Percentiles rank a stretch among this genome's conserved stretches.
These are phyloP conservation scores for Coronaproctus castanopsis DNA, from an alignment of 2,888 invertebrate species.

Conservation along the genomic window DNA sequence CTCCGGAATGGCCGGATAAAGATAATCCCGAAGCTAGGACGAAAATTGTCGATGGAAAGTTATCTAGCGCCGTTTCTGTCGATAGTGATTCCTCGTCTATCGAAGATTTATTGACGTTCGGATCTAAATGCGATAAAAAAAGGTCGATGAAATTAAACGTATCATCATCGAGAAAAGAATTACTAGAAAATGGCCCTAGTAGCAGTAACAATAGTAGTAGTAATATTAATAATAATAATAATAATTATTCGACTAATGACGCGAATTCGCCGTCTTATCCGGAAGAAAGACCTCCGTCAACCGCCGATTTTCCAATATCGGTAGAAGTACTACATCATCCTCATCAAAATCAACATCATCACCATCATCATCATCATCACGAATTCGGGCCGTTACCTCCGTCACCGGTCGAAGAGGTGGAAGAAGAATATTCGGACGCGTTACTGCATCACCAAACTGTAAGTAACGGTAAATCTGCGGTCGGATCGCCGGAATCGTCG, in stretches of 20 bases:
- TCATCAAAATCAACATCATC: no score
- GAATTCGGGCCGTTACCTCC: constrained; percentile 58
- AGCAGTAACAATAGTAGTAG: no score
- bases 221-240: no score
- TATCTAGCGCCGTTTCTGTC: not conserved
- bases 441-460: constrained; percentile 26
- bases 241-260: constrained; percentile 2
- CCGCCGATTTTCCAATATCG: constrained; percentile 27
- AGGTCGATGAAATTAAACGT: constrained; percentile 15
- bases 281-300: constrained; percentile 9
- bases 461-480: constrained; percentile 29
- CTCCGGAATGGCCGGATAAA: not conserved
- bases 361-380: no score
- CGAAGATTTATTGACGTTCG: constrained; percentile 5
- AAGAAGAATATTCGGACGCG: constrained; percentile 45
- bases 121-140: constrained; percentile 15
- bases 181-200: no score
- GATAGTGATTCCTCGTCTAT: constrained; percentile 3
- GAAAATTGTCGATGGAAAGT: not conserved
- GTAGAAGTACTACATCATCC: constrained; percentile 48
- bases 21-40: not conserved
- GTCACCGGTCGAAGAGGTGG: constrained; percentile 60
- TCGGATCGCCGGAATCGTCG: constrained; percentile 3
- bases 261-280: not conserved
- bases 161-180: constrained; percentile 14